A percentile compares a stretch with the other conserved stretches of the same genome.
phyloP scores from a whole-genome alignment of 2,888 invertebrate genomes.

The Lasiommata megera region DNA sequence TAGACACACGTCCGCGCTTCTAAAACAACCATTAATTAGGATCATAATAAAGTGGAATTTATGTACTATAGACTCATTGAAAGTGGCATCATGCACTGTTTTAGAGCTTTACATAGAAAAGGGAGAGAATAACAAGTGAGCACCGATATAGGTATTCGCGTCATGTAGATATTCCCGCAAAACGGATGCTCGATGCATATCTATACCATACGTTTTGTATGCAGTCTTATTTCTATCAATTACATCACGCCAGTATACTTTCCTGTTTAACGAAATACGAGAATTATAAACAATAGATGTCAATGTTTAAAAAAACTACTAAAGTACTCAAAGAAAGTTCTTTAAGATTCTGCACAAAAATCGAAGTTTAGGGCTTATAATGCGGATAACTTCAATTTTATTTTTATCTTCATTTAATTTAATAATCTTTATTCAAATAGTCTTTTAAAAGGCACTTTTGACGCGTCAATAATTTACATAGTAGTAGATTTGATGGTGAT shows the following conservation, averaged over 20 bases:
- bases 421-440: too few species aligned
- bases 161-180: slow-evolving; percentile 8
- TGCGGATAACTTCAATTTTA: too few species aligned
- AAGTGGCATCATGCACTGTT: slow-evolving; percentile 1
- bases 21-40: background rate
- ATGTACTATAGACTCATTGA: background rate
- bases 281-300: too few species aligned
- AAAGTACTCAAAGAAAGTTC: too few species aligned
- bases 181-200: slow-evolving; percentile 12
- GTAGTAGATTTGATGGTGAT: too few species aligned
- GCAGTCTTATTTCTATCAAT: slow-evolving; percentile 12
- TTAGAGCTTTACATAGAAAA: background rate
- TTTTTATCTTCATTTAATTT: too few species aligned
- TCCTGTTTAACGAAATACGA: background rate
- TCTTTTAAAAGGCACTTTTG: too few species aligned
- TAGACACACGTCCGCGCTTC: background rate
- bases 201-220: slow-evolving; percentile 10
- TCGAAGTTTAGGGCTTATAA: too few species aligned
- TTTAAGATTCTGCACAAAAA: too few species aligned
- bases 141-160: background rate
- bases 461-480: too few species aligned
- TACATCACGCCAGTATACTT: slow-evolving; percentile 2
- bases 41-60: background rate
- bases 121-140: slow-evolving; percentile 1
- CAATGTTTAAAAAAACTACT: too few species aligned